These are phyloP conservation scores for Autographa pulchrina DNA, from an alignment of 2,888 invertebrate species.

Conservation along the genomic window DNA sequence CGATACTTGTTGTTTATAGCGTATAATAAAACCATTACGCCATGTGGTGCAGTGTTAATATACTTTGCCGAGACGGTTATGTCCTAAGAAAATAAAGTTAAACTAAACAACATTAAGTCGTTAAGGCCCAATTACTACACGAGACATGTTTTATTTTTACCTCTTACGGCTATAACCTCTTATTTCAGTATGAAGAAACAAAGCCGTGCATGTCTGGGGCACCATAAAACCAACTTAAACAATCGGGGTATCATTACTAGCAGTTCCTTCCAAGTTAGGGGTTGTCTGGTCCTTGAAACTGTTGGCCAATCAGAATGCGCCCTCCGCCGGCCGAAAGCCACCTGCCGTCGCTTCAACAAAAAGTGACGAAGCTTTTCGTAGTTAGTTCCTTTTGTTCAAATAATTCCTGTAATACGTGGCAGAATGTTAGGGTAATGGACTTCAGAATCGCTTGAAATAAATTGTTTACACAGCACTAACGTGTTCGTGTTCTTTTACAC, in stretches of 20 bases:
- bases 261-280: conserved; percentile 62
- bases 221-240: conserved; percentile 50
- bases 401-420: conserved; percentile 29
- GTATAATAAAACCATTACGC: conserved; percentile 39
- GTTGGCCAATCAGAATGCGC: conserved; percentile 59
- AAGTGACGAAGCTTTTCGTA: conserved; percentile 41
- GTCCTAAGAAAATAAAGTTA: conserved; percentile 20
- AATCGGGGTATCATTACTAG: conserved; percentile 64
- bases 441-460: neutral
- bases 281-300: conserved; percentile 63
- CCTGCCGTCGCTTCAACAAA: conserved; percentile 58
- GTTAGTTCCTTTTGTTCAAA: conserved; percentile 41
- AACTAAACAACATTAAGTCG: conserved; percentile 15
- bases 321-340: conserved; percentile 49
- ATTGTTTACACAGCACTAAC: neutral
- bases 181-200: conserved; percentile 25
- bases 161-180: conserved; percentile 31
- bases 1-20: conserved; percentile 37
- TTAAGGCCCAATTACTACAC: conserved; percentile 34
- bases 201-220: conserved; percentile 30
- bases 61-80: conserved; percentile 11
- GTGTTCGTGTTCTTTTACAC: conserved; percentile 3
- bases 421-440: conserved; percentile 4
- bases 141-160: conserved; percentile 31
- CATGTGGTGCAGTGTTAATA: conserved; percentile 31